Evolutionary conservation across 1,140 invertebrate genomes (phyloP).

Genomic region (Pseudomyrmex flavicornis): DNA sequence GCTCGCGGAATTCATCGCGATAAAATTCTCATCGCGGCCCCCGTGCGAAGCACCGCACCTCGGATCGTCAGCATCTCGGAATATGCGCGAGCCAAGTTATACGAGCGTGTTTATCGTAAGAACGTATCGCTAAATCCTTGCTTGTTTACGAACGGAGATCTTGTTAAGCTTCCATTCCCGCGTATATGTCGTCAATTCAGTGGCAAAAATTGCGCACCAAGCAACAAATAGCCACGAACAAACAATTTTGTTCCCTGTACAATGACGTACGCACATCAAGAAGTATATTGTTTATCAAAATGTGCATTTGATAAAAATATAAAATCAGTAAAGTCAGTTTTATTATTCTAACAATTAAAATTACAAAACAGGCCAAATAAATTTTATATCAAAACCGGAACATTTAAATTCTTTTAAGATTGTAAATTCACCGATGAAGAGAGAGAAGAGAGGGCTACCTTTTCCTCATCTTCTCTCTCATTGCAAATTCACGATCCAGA

Average conservation of each 20-base stretch:
- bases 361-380: too few relatives aligned
- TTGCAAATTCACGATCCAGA: slow-evolving; percentile 11
- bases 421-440: too few relatives aligned
- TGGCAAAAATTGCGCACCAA: slow-evolving; percentile 6
- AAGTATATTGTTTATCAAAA: too few relatives aligned
- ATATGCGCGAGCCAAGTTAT: slow-evolving; percentile 39
- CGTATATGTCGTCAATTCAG: not conserved
- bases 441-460: too few relatives aligned
- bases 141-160: slow-evolving; percentile 19
- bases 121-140: slow-evolving; percentile 28
- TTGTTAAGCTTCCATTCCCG: slow-evolving; percentile 7
- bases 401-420: too few relatives aligned
- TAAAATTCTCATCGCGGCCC: slow-evolving; percentile 60
- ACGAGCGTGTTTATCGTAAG: slow-evolving; percentile 33
- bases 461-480: too few relatives aligned
- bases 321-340: too few relatives aligned
- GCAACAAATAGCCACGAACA: slow-evolving; percentile 6
- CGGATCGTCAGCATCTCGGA: slow-evolving; percentile 18
- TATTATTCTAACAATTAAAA: too few relatives aligned
- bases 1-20: slow-evolving; percentile 64
- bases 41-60: slow-evolving; percentile 26
- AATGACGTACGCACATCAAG: too few relatives aligned
- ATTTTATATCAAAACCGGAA: too few relatives aligned
- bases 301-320: too few relatives aligned
- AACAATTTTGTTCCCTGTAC: not conserved